Percentiles rank a stretch among this genome's conserved stretches.
phyloP scores from a whole-genome alignment of 2,888 invertebrate species.

The Phengaris arion region DNA sequence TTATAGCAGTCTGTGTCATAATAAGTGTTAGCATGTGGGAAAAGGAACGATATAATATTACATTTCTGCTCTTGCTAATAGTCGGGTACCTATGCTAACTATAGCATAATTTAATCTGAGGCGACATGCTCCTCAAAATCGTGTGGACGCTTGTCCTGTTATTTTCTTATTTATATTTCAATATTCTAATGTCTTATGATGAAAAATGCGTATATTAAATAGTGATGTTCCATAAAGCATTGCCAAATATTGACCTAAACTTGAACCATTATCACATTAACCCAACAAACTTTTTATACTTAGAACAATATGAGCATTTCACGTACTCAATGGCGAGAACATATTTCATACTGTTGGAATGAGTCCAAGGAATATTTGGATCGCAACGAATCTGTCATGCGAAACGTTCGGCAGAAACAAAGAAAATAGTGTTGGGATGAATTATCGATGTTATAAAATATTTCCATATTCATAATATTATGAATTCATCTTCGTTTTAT shows the following conservation, averaged over 20 bases:
- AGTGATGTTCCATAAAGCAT: background rate
- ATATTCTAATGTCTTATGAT: no score
- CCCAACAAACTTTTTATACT: constrained; percentile 31
- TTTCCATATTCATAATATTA: constrained; percentile 10
- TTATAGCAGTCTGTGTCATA: no score
- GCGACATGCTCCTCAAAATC: no score
- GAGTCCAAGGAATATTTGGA: constrained; percentile 54
- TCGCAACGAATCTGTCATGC: constrained; percentile 52
- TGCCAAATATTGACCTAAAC: constrained; percentile 3
- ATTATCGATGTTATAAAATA: constrained; percentile 24
- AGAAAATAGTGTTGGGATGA: constrained; percentile 31
- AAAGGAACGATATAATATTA: no score
- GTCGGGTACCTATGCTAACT: no score
- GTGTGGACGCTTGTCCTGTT: no score
- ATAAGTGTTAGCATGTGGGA: no score
- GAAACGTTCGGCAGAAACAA: constrained; percentile 48
- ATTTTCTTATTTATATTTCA: no score
- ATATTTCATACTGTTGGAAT: constrained; percentile 58
- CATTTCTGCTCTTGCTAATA: no score
- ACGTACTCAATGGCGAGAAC: constrained; percentile 53
- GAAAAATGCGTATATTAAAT: no score
- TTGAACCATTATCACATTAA: constrained; percentile 24
- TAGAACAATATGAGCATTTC: constrained; percentile 47
- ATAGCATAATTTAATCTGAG: no score
- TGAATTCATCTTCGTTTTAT: constrained; percentile 17